Evolutionary conservation across 1,140 invertebrate species (phyloP), one percentile per base, ranked within the genome.

Genomic region (Drosophila bocki): DNA sequence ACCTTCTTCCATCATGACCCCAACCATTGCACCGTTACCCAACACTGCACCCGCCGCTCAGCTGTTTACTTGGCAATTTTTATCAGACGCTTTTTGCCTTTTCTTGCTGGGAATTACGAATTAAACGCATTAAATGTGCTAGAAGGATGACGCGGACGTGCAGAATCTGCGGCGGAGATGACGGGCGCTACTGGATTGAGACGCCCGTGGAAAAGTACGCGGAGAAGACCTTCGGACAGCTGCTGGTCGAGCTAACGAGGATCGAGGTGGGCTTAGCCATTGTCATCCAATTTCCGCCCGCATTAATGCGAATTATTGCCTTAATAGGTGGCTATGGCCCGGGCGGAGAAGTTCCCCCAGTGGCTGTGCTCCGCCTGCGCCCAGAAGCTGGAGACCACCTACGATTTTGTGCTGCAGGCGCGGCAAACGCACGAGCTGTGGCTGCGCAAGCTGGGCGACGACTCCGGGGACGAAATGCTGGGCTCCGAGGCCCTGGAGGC

Each of bases 171-270:
- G 80, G 58, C 8, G 61, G 67, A 2, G 37, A 26, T 35, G 67
- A 90, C 37, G 86, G 81, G 7, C 81, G 84, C 13, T 84, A 62
- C 67, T 75, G 85, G 81, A 80, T 88, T 13, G 84, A 90, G 19
- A 90, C 81, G 15, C 81, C 77, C 8, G 63, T 85, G 8, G 63
- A 81, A 19, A 85, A 90, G 37, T 90, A 81, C 19, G 70, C 61
- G 0, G 69, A 65, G 35, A 88, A 88, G 67, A 90, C 84, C 12
- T 90, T 78, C 19, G 72, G 47, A 35, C 78, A 88, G 48, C 29
- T 88, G 29, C 48, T 88, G 12, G 8, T 62, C 8, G 84, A 88
- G 42, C 44, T 88, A 26, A 75, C 81, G 4, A 72, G 48, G 15
- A 64, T 90, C 8, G 75, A 88, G 61, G 84, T 88, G 29, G n/a